Conservation (phyloP, 2,888 invertebrate species). For the Mythimna pallens region DNA sequence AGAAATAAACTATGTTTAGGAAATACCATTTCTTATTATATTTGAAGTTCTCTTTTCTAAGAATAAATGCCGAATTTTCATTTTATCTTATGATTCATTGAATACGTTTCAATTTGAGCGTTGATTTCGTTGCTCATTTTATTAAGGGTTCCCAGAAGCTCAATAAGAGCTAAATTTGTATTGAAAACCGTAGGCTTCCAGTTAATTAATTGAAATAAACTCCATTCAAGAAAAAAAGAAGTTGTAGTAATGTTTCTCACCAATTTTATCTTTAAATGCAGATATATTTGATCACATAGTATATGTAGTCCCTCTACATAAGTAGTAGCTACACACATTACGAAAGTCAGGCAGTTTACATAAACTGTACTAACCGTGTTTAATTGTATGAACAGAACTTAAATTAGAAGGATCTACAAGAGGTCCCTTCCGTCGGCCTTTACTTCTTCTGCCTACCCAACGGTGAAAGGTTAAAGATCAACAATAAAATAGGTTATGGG, state of each 20-base stretch:
- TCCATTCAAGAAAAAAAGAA: background rate
- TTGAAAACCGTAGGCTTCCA: background rate
- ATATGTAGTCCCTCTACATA: background rate
- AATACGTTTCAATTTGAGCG: slow-evolving; percentile 1
- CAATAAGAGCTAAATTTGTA: background rate
- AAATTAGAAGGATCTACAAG: slow-evolving; percentile 35
- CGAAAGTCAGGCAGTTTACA: background rate
- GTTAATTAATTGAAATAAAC: background rate
- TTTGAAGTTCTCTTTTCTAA: background rate
- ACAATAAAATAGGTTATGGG: slow-evolving; percentile 40
- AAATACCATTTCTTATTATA: background rate
- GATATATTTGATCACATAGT: background rate
- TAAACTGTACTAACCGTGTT: background rate
- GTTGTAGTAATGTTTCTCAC: background rate
- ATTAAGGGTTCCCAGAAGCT: background rate
- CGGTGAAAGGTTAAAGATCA: slow-evolving; percentile 42
- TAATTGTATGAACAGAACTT: slow-evolving; percentile 12
- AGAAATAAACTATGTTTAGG: background rate
- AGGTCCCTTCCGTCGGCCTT: slow-evolving; percentile 31
- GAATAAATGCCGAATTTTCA: background rate
- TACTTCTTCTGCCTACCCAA: slow-evolving; percentile 34
- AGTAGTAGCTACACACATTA: background rate
- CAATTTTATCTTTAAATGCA: background rate
- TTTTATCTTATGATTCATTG: background rate
- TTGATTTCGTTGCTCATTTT: background rate